Conservation (phyloP, 1,140 invertebrate species). For the Oedothorax gibbosus region DNA sequence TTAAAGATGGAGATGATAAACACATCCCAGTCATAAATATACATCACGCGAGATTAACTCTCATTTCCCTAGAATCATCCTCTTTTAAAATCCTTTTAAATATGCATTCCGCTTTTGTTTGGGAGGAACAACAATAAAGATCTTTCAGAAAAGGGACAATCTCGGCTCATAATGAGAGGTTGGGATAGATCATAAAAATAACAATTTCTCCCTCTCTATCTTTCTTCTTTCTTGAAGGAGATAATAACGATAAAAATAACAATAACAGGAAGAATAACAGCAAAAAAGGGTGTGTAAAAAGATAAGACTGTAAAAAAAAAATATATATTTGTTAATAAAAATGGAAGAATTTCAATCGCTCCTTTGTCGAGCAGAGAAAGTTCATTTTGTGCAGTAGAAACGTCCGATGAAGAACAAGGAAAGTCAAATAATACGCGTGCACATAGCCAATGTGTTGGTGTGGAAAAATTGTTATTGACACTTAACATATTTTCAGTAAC, state of each 20-base stretch:
- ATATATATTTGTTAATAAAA: slow-evolving; percentile 3
- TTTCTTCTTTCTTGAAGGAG: neutral
- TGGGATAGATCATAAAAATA: too few species aligned
- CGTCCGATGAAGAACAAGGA: slow-evolving; percentile 9
- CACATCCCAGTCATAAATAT: too few species aligned
- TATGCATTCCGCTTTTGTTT: too few species aligned
- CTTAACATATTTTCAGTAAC: too few species aligned
- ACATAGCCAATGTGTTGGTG: slow-evolving; percentile 3
- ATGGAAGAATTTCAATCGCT: slow-evolving; percentile 46
- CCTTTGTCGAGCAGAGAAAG: slow-evolving; percentile 38
- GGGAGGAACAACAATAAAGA: too few species aligned
- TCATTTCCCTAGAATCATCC: too few species aligned
- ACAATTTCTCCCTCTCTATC: too few species aligned
- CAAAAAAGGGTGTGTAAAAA: neutral
- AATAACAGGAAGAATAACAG: neutral
- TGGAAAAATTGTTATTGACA: neutral
- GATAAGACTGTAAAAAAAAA: neutral
- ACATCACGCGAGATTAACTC: too few species aligned
- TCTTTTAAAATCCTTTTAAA: too few species aligned
- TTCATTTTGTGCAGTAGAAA: slow-evolving; percentile 45
- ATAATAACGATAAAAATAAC: slow-evolving; percentile 54
- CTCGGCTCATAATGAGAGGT: too few species aligned
- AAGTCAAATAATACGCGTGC: slow-evolving; percentile 35
- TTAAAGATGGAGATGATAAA: too few species aligned
- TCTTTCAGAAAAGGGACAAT: too few species aligned